Conservation (phyloP, 1,140 invertebrate genomes). For the Octopus bimaculoides region DNA sequence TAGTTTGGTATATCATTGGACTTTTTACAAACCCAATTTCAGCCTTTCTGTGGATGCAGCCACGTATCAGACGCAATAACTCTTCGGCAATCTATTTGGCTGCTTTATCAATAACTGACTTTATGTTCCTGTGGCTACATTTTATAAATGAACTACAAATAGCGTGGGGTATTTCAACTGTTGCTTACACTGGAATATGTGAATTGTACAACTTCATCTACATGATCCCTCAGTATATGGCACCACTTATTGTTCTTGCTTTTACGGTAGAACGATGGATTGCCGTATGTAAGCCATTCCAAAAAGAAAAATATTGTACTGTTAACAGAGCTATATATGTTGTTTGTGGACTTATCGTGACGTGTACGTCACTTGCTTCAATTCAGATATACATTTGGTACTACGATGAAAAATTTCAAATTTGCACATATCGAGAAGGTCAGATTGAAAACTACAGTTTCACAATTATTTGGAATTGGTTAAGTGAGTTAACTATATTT, state of each 20-base stretch:
- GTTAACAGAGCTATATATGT: conserved; percentile 69
- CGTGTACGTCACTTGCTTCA: conserved; percentile 21
- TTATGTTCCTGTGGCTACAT: conserved; percentile 43
- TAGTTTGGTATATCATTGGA: conserved; percentile 47
- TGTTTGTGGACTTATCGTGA: conserved; percentile 47
- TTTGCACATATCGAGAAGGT: conserved; percentile 5
- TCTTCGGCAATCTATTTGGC: conserved; percentile 52
- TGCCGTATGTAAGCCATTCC: conserved; percentile 74
- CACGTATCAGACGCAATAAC: conserved; percentile 40
- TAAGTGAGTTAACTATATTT: conserved; percentile 41
- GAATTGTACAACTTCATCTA: conserved; percentile 38
- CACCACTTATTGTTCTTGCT: conserved; percentile 61
- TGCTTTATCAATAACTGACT: conserved; percentile 44
- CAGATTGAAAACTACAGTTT: conserved; percentile 20
- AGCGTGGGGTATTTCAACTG: conserved; percentile 39
- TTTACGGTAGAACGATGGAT: conserved; percentile 85
- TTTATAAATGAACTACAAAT: conserved; percentile 46
- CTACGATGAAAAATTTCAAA: conserved; percentile 13
- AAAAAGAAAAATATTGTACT: conserved; percentile 73
- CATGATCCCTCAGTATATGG: conserved; percentile 42
- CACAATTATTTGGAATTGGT: conserved; percentile 40
- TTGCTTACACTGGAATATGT: conserved; percentile 35
- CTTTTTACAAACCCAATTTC: conserved; percentile 45
- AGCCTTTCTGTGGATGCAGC: conserved; percentile 44
- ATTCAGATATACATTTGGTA: conserved; percentile 34